A percentile compares a stretch with the other conserved stretches of the same genome.
These are phyloP conservation scores for Agelas oroides DNA, from an alignment of 37 sponge, comb jelly and placozoan species.

Conservation along the genomic window DNA sequence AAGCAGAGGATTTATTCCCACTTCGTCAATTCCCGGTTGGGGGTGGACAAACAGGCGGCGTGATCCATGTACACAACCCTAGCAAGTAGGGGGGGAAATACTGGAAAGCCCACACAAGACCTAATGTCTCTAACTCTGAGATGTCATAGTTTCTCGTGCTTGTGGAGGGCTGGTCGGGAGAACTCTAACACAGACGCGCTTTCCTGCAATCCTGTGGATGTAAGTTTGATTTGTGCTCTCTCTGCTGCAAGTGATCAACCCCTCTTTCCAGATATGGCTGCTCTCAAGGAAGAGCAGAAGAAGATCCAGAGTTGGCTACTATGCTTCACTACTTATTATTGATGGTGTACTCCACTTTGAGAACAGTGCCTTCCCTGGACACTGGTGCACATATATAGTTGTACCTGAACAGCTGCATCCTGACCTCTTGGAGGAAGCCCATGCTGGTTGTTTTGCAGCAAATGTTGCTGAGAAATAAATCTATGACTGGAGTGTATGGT, in stretches of 20 bases:
- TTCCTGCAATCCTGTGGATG: conserved; percentile 29
- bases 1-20: too few relatives aligned
- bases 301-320: background rate
- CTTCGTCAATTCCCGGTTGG: too few relatives aligned
- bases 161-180: conserved; percentile 18
- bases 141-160: too few relatives aligned
- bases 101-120: too few relatives aligned
- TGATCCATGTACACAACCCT: conserved; percentile 21
- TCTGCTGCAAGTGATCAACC: background rate
- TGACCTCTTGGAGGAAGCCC: conserved; percentile 2
- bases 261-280: background rate
- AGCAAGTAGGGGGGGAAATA: too few relatives aligned
- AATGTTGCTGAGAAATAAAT: conserved; percentile 52
- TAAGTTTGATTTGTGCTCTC: background rate
- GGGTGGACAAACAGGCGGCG: background rate
- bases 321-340: background rate
- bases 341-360: conserved; percentile 27
- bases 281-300: background rate
- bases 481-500: conserved; percentile 9
- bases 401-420: conserved; percentile 22
- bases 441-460: conserved; percentile 43
- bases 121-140: too few relatives aligned
- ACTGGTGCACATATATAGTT: background rate
- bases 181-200: conserved; percentile 59
- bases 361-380: conserved; percentile 1